Evolutionary conservation across 37 sponge, comb jelly and placozoan genomes (phyloP), one percentile per base, ranked within the genome.

Genomic region (Dysidea cf. avara): DNA sequence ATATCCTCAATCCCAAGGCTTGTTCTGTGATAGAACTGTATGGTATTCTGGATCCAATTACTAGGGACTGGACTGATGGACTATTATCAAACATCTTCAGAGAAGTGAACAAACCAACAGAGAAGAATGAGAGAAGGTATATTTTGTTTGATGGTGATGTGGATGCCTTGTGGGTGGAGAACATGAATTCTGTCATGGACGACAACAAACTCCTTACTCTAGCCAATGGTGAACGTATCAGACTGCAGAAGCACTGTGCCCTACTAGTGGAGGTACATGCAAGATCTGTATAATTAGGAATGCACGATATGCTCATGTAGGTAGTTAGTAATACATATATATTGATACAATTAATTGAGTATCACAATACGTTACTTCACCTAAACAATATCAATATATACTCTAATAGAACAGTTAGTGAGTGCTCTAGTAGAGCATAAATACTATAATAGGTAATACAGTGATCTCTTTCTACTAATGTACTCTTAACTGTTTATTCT

Each of bases 171-270:
- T 97, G 99, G 99, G 95, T 97, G 52, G 99, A 97, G 85, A 97
- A 94, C 82, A 94, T 97, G 99, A 97, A 97, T 78, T 97, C 99
- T 71, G 99, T 97, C 57, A 97, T 97, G 99, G 99, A 97, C 56
- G 99, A 97, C 76, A 97, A 97, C 66, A 94, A 89, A 61, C 80
- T 97, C 12, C 87, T 97, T 43, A 97, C 99, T 5, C 90, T 97
- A 18, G 99, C 99, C 69, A 97, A 97, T 63, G 99, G 99, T 36
- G 99, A 97, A 59, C 87, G 99, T 38, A 97, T 97, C 49, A 71
- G 96, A 36, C 85, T 97, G 7, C 99, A 94, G 72, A 92, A 91
- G 35, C 99, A 97, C 79, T 94, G 96, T 77, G 95, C 99, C 35
- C 85, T 97, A 13, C 68, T 97, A 51, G 91, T 97, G 21, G 99